A percentile compares a stretch with the other conserved stretches of the same genome.
phyloP scores from a whole-genome alignment of 2,888 invertebrate genomes.

The Cheilosia soror region DNA sequence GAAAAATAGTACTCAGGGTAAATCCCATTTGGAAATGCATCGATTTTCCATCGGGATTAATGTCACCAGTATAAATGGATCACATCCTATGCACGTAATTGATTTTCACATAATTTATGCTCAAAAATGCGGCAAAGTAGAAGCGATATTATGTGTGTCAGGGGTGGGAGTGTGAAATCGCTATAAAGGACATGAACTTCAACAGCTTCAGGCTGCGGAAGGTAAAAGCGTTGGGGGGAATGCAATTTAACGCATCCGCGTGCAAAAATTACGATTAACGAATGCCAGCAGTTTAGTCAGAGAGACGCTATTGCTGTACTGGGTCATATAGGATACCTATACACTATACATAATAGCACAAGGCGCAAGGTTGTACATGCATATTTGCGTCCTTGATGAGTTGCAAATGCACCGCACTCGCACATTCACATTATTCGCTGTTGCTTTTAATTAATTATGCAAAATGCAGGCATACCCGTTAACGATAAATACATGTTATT shows the following conservation, averaged over 20 bases:
- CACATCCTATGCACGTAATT: conserved; percentile 61
- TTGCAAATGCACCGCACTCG: conserved; percentile 39
- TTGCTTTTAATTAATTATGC: conserved; percentile 67
- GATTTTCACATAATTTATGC: conserved; percentile 70
- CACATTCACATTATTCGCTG: conserved; percentile 30
- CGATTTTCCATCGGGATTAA: conserved; percentile 67
- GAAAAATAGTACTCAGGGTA: conserved; percentile 27
- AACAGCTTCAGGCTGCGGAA: conserved; percentile 23
- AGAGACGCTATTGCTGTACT: conserved; percentile 22
- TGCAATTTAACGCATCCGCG: conserved; percentile 58
- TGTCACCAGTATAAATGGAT: conserved; percentile 63
- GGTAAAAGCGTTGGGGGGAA: not conserved
- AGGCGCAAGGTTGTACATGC: conserved; percentile 24
- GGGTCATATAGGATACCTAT: conserved; percentile 10
- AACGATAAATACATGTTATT: conserved; percentile 38
- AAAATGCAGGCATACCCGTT: conserved; percentile 46
- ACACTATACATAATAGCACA: not conserved
- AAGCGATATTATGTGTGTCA: not conserved
- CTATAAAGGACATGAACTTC: conserved; percentile 16
- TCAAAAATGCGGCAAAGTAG: conserved; percentile 35
- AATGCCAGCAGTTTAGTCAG: conserved; percentile 47
- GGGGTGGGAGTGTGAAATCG: not conserved
- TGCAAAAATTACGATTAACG: conserved; percentile 61
- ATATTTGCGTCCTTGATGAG: conserved; percentile 52
- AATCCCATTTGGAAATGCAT: conserved; percentile 62